Base-by-base conservation (phyloP, 1,140 invertebrate genomes). In the Paraescarpia echinospica region DNA sequence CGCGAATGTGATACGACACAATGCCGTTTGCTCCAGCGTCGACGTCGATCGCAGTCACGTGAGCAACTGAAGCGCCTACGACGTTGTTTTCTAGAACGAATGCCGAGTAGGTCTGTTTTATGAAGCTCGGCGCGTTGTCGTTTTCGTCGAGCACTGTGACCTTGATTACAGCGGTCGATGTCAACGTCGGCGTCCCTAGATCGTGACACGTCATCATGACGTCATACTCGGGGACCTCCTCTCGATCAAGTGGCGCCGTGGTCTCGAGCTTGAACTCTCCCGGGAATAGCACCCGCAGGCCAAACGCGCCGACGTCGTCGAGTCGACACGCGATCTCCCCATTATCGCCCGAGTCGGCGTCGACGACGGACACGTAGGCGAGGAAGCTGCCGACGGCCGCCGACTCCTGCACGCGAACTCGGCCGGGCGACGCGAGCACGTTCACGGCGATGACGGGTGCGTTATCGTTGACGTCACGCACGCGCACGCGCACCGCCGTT, bases 71-170 rank as follows among this genome's bases (percentile, higher is more conserved):
- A 31, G 89, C 91, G 31, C 92, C 94, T 4, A 41, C n/a, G 12
- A 89, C 41, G 34, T 94, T 94, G n/a, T 94, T 93, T 91, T 94
- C 94, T 27, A 88, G 14, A 14, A 94, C 89, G 91, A 27, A 93
- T 6, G 77, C 90, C 33, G 34, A 34, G 59, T 93, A 93, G 8
- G 27, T 34, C 41, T 31, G 22, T 77, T 93, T 91, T n/a, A 14
- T 51, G 90, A 93, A 93, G 14, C 34, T 91, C 48, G 93, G 93
- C 89, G 93, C 34, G 90, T 93, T 89, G 90, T 93, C 92, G 92
- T 93, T 93, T n/a, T 89, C 89, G 59, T 93, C 93, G 34, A 35
- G 27, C 88, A 93, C 89, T 90, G 41, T 33, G n/a, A 93, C 35
- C 27, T 41, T 31, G 33, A 93, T 48, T 14, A 88, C 1, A 22